Evolutionary conservation across 2,888 invertebrate genomes (phyloP).

Genomic region (Leistus spinibarbis): DNA sequence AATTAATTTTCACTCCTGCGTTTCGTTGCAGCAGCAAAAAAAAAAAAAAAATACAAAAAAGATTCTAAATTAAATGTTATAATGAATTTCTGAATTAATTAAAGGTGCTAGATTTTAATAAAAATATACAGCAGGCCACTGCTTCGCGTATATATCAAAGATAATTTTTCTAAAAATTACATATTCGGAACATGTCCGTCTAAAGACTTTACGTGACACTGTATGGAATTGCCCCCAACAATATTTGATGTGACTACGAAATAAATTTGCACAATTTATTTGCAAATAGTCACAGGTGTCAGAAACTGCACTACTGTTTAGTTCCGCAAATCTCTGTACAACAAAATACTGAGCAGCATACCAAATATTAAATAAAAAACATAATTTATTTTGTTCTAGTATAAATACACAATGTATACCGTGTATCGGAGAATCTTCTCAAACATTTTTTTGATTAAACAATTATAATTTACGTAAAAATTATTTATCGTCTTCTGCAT

Average conservation of each 20-base stretch:
- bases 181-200: not conserved
- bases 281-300: not conserved
- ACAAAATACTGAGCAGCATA: no score
- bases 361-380: no score
- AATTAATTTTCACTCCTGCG: not conserved
- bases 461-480: not conserved
- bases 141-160: not conserved
- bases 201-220: not conserved
- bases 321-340: not conserved
- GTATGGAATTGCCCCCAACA: not conserved
- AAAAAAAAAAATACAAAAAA: not conserved
- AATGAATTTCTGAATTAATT: slow-evolving; percentile 5
- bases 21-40: not conserved
- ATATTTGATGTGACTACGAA: not conserved
- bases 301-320: not conserved
- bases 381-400: no score
- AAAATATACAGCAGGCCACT: not conserved
- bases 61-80: not conserved
- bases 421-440: no score
- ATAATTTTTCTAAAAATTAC: not conserved
- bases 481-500: no score
- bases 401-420: no score
- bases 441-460: not conserved
- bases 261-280: not conserved
- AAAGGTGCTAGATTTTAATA: slow-evolving; percentile 5